Conservation (phyloP, 2,797 vertebrate species). For the Halcyon leucocephala region DNA sequence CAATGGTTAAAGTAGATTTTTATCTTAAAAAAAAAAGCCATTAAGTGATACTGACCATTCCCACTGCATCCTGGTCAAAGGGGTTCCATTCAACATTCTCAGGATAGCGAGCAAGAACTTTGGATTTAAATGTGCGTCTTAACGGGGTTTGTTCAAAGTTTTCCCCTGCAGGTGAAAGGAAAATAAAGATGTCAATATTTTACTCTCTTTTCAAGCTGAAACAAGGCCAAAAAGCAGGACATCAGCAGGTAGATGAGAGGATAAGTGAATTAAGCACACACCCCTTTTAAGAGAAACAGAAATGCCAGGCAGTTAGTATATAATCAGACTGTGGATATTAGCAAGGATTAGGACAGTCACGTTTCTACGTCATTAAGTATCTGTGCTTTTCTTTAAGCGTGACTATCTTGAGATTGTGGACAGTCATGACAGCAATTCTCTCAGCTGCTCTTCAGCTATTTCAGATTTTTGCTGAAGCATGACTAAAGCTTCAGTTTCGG, state of each 20-base stretch:
- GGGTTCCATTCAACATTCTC: conserved; percentile 99
- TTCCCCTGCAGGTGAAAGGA: conserved; percentile 85
- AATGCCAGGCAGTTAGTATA: conserved; percentile 65
- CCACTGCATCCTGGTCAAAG: conserved; percentile 99
- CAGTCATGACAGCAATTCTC: neutral
- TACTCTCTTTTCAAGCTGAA: neutral
- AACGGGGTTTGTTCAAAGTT: conserved; percentile 99
- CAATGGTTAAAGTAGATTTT: neutral
- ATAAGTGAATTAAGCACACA: conserved; percentile 66
- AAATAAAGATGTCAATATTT: conserved; percentile 22
- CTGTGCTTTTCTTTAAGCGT: conserved; percentile 56
- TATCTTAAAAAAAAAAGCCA: neutral
- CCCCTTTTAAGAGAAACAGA: conserved; percentile 70
- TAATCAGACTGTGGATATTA: conserved; percentile 56
- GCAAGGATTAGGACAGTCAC: conserved; percentile 62
- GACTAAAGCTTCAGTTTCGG: conserved; percentile 24
- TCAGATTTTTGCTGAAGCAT: neutral
- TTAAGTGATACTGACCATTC: conserved; percentile 88
- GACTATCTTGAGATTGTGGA: neutral
- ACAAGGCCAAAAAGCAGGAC: conserved; percentile 53
- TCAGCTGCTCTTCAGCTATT: neutral
- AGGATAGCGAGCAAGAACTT: conserved; percentile 97
- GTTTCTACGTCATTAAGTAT: neutral
- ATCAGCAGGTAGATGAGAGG: conserved; percentile 59
- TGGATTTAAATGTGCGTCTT: conserved; percentile 98